phyloP scores from a whole-genome alignment of 2,113 vertebrate species.

The Rhinogobius similis region DNA sequence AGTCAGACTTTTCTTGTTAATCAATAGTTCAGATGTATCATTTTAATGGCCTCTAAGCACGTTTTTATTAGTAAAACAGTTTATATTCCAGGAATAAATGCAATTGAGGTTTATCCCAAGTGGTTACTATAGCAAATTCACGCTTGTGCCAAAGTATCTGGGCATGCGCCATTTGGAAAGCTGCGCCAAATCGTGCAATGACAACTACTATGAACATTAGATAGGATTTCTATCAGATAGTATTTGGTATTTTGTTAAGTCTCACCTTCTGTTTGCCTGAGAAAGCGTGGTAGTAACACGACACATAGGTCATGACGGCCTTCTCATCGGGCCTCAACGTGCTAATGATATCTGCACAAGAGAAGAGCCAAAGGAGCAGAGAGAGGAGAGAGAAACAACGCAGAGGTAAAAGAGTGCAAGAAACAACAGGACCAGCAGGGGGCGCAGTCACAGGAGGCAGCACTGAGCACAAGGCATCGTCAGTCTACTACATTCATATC shows the following conservation, averaged over 20 bases:
- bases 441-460: slow-evolving; percentile 53
- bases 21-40: too few relatives aligned
- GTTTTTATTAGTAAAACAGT: too few relatives aligned
- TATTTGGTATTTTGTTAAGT: background rate
- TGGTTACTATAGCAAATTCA: too few relatives aligned
- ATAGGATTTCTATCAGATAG: background rate
- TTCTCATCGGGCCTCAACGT: slow-evolving; percentile 99
- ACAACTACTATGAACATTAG: too few relatives aligned
- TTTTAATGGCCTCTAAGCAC: too few relatives aligned
- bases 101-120: too few relatives aligned
- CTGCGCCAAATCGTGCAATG: too few relatives aligned
- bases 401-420: slow-evolving; percentile 78
- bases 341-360: slow-evolving; percentile 97
- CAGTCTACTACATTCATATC: slow-evolving; percentile 25
- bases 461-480: slow-evolving; percentile 47
- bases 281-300: slow-evolving; percentile 99
- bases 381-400: slow-evolving; percentile 58
- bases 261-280: slow-evolving; percentile 99
- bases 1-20: too few relatives aligned
- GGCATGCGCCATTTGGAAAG: too few relatives aligned
- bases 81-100: too few relatives aligned
- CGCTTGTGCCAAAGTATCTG: too few relatives aligned
- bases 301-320: slow-evolving; percentile 99
- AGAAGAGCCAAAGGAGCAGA: slow-evolving; percentile 62
- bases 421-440: slow-evolving; percentile 70